phyloP scores from a whole-genome alignment of 2,113 vertebrate genomes.

The Mobula birostris region DNA sequence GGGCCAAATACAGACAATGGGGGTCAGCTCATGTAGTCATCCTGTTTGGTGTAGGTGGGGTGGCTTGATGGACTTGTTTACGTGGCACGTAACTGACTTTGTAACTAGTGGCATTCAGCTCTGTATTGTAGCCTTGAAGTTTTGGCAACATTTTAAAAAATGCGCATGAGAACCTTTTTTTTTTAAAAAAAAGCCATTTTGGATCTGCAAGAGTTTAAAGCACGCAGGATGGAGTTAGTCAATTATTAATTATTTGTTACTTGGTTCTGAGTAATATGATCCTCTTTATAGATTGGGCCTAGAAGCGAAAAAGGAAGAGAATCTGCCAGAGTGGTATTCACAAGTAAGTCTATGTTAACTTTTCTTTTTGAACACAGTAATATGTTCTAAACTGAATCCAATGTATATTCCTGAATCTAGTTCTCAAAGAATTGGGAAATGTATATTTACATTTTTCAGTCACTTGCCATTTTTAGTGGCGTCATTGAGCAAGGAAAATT shows the following conservation, averaged over 20 bases:
- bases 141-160: background rate
- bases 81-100: too few species aligned
- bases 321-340: slow-evolving; percentile 92
- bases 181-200: background rate
- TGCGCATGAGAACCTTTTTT: background rate
- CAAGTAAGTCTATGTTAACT: slow-evolving; percentile 62
- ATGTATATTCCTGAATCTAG: background rate
- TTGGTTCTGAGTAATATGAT: background rate
- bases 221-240: background rate
- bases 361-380: background rate
- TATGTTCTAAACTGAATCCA: background rate
- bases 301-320: slow-evolving; percentile 93
- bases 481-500: background rate
- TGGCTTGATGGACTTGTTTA: too few species aligned
- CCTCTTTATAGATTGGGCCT: slow-evolving; percentile 71
- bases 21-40: too few species aligned
- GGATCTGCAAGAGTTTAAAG: background rate
- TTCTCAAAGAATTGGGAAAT: background rate
- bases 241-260: background rate
- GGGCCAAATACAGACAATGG: too few species aligned
- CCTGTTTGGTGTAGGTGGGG: too few species aligned
- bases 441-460: background rate
- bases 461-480: background rate
- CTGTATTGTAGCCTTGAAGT: background rate
- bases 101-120: background rate